phyloP scores from a whole-genome alignment of 2,113 vertebrate genomes.

The Semnornis frantzii region DNA sequence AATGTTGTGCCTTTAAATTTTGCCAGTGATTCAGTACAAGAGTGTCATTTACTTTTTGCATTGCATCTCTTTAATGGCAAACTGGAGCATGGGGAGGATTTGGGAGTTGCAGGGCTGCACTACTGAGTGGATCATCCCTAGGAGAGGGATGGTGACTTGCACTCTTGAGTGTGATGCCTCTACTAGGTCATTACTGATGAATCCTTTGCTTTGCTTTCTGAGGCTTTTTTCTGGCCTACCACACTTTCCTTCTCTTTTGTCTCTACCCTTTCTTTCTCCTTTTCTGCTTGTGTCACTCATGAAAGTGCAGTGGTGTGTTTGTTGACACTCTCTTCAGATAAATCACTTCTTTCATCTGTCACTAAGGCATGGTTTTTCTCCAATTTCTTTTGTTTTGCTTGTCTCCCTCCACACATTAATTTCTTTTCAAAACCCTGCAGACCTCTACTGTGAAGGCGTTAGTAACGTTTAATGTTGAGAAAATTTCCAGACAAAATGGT shows the following conservation, averaged over 20 bases:
- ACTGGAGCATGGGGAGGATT: not conserved
- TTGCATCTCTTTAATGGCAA: not conserved
- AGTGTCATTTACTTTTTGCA: not conserved
- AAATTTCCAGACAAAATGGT: not conserved
- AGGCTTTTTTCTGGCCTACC: not conserved
- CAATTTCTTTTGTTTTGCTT: not conserved
- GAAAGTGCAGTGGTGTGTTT: not conserved
- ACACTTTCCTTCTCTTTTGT: not conserved
- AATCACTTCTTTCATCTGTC: not conserved
- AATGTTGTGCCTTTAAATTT: not conserved
- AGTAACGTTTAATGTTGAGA: constrained; percentile 36
- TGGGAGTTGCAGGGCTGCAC: not conserved
- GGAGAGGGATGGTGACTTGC: not conserved
- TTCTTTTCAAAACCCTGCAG: not conserved
- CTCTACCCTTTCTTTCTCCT: not conserved
- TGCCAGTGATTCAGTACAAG: not conserved
- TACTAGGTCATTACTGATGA: not conserved
- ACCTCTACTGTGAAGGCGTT: constrained; percentile 18
- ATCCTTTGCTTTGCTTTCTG: not conserved
- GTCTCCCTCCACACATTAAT: not conserved
- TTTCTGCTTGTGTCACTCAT: not conserved
- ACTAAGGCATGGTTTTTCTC: not conserved
- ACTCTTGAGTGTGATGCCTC: accelerated
- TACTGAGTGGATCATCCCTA: not conserved
- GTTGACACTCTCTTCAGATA: not conserved